A percentile compares a stretch with the other conserved stretches of the same genome.
phyloP scores from a whole-genome alignment of 2,113 vertebrate species.

The Grus americana region DNA sequence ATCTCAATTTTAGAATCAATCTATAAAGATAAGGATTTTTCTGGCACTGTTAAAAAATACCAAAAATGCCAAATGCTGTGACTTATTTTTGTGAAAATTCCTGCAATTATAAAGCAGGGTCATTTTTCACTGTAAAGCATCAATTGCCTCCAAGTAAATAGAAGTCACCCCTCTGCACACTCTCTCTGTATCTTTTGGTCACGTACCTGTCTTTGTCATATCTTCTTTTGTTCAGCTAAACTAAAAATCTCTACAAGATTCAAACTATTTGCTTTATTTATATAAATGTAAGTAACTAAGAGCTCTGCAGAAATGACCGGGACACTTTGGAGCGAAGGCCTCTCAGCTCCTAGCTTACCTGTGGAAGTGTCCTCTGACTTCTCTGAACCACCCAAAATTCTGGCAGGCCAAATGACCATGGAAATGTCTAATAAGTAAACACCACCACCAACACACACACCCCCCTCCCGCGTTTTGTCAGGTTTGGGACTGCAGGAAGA shows the following conservation, averaged over 20 bases:
- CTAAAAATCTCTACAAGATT: background rate
- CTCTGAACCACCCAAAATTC: background rate
- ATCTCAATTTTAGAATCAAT: background rate
- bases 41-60: background rate
- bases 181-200: background rate
- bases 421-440: background rate
- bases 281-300: background rate
- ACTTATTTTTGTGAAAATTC: background rate
- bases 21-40: background rate
- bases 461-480: background rate
- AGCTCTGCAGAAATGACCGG: background rate
- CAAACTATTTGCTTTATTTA: background rate
- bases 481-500: background rate
- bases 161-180: accelerated
- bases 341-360: background rate
- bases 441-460: no score
- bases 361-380: background rate
- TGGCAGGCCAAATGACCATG: accelerated
- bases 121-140: background rate
- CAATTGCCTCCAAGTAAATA: background rate
- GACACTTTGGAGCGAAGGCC: background rate
- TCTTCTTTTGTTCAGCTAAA: background rate
- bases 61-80: background rate
- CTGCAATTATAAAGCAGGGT: background rate
- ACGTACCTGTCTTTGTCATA: background rate